Evolutionary conservation across 2,797 vertebrate genomes (phyloP).

Genomic region (Malurus splendens): DNA sequence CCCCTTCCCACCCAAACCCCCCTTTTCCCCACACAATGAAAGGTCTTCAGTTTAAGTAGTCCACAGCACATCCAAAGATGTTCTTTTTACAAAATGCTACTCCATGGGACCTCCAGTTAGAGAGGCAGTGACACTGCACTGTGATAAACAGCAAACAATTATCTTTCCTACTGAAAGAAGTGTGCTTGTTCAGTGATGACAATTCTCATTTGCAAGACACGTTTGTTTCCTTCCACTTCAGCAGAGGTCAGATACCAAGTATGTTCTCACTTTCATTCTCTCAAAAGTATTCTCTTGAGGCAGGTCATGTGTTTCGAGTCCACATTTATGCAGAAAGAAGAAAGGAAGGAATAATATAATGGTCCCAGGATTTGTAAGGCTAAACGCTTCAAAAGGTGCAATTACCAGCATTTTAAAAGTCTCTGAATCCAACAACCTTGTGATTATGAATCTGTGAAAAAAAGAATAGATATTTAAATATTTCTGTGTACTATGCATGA

Average conservation of each 20-base stretch:
- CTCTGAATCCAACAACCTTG: slow-evolving; percentile 56
- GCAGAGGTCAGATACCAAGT: slow-evolving; percentile 72
- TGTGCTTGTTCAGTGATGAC: slow-evolving; percentile 64
- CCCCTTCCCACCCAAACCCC: slow-evolving; percentile 25
- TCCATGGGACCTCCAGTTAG: slow-evolving; percentile 72
- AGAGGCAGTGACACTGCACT: slow-evolving; percentile 53
- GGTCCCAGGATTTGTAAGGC: slow-evolving; percentile 74
- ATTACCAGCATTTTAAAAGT: slow-evolving; percentile 73
- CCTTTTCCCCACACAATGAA: slow-evolving; percentile 59
- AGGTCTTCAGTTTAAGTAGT: slow-evolving; percentile 72
- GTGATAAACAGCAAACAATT: slow-evolving; percentile 57
- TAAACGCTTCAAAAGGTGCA: slow-evolving; percentile 83
- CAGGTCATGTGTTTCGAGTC: slow-evolving; percentile 76
- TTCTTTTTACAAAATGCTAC: slow-evolving; percentile 63
- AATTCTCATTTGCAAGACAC: slow-evolving; percentile 66
- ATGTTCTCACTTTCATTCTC: slow-evolving; percentile 63
- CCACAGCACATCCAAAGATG: slow-evolving; percentile 84
- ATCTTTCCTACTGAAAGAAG: slow-evolving; percentile 55
- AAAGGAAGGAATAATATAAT: slow-evolving; percentile 72
- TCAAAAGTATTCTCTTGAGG: slow-evolving; percentile 79
- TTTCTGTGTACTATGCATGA: neutral
- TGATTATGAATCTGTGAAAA: slow-evolving; percentile 88
- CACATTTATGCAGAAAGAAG: slow-evolving; percentile 77
- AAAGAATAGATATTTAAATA: neutral
- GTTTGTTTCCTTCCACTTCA: slow-evolving; percentile 75